These are phyloP conservation scores for Melospiza melodia DNA, from an alignment of 2,113 vertebrate genomes.

Conservation along the genomic window DNA sequence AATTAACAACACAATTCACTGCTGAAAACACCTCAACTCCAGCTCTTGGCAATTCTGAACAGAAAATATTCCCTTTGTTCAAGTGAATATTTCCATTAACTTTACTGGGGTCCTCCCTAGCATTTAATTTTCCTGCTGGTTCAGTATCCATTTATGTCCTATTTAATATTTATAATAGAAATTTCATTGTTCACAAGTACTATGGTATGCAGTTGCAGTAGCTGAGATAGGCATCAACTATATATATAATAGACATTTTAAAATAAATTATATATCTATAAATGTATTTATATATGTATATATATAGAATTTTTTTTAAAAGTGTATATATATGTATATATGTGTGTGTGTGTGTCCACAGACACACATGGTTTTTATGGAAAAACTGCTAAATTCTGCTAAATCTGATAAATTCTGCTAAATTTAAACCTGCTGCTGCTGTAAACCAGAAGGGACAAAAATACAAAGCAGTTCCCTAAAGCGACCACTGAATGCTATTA, in stretches of 20 bases:
- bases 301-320: no score
- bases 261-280: no score
- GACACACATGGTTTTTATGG: neutral
- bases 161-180: neutral
- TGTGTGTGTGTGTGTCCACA: no score
- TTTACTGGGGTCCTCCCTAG: neutral
- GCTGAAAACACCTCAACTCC: neutral
- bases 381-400: neutral
- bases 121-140: neutral
- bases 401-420: neutral
- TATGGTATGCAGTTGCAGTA: neutral
- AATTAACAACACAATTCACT: neutral
- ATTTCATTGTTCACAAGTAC: neutral
- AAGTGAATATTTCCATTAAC: neutral
- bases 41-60: neutral
- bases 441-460: neutral
- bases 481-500: neutral
- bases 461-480: neutral
- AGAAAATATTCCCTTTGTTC: neutral
- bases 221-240: neutral
- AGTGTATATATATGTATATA: no score
- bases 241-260: no score
- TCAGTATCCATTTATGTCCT: neutral
- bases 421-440: neutral
- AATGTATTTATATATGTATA: no score